These are phyloP conservation scores for Norana najaformis DNA, from an alignment of 2,888 invertebrate genomes.

Conservation along the genomic window DNA sequence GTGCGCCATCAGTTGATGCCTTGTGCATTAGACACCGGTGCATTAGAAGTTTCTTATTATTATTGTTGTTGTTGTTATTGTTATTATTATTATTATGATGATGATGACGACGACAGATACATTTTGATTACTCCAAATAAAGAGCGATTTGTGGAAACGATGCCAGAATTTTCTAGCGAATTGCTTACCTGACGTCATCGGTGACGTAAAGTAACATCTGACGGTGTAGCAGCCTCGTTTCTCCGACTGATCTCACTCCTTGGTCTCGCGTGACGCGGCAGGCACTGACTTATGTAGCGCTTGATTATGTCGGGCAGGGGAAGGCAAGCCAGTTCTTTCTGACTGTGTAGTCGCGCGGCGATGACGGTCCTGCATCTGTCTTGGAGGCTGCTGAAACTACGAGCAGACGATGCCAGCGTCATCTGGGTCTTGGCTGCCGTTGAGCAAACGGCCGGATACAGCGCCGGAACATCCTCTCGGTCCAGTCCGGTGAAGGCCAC, in stretches of 20 bases:
- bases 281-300: constrained; percentile 66
- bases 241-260: neutral
- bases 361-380: constrained; percentile 68
- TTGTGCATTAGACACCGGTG: no score
- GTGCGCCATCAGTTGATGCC: no score
- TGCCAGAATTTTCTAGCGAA: neutral
- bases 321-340: constrained; percentile 67
- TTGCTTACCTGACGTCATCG: neutral
- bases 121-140: neutral
- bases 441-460: constrained; percentile 74
- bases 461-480: constrained; percentile 65
- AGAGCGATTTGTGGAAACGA: no score
- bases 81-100: no score
- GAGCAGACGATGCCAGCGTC: constrained; percentile 68
- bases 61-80: no score
- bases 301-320: constrained; percentile 69
- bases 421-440: constrained; percentile 78
- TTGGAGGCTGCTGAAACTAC: constrained; percentile 72
- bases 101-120: no score
- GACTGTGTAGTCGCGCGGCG: constrained; percentile 66
- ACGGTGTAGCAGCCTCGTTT: neutral
- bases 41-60: no score
- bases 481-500: constrained; percentile 72
- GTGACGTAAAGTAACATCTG: neutral
- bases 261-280: neutral